Conservation (phyloP, 2,113 vertebrate genomes). For the Antennarius striatus region DNA sequence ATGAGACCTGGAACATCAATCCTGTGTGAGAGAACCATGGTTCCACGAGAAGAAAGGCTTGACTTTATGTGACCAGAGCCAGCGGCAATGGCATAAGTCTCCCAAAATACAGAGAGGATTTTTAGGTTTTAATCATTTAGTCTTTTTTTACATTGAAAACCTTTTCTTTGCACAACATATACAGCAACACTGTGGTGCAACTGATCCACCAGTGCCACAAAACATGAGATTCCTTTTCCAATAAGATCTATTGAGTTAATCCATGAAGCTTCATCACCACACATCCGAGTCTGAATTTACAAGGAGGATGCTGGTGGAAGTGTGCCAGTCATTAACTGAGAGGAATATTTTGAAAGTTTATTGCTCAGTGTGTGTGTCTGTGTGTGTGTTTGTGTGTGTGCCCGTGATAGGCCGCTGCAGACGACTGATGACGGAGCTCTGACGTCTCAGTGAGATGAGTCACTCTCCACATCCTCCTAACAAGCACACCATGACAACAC, state of each 20-base stretch:
- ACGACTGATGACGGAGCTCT: conserved; percentile 67
- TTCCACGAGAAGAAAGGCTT: conserved; percentile 31
- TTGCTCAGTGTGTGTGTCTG: conserved; percentile 4
- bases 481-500: too few species aligned
- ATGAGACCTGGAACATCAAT: conserved; percentile 34
- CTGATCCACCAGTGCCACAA: conserved; percentile 39
- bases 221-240: conserved; percentile 36
- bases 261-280: conserved; percentile 27
- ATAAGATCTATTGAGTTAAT: conserved; percentile 45
- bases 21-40: conserved; percentile 21
- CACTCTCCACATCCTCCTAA: conserved; percentile 47
- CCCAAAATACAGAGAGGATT: conserved; percentile 11
- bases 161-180: conserved; percentile 24
- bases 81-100: conserved; percentile 32
- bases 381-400: conserved; percentile 4
- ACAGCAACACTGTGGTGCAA: conserved; percentile 15
- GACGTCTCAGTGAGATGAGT: conserved; percentile 74
- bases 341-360: conserved; percentile 33
- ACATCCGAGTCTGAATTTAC: conserved; percentile 48
- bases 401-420: conserved; percentile 37
- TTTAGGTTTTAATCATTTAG: too few species aligned
- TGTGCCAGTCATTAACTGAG: conserved; percentile 42
- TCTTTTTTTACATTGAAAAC: background rate
- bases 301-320: conserved; percentile 30
- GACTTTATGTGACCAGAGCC: conserved; percentile 36